Conservation (phyloP, 2,888 invertebrate species). For the Beris chalybata region DNA sequence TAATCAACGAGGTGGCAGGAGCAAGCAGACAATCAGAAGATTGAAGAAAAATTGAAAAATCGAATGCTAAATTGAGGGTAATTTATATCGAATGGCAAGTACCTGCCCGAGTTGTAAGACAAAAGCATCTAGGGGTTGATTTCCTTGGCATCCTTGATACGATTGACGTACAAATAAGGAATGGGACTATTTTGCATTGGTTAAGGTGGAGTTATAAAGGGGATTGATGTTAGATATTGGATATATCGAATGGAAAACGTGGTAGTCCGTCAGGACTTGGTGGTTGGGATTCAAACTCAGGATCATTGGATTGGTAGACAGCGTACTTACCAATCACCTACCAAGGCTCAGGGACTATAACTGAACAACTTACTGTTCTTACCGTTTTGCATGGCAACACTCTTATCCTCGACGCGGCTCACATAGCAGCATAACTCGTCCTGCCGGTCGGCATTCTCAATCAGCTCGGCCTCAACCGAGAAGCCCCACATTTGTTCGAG, state of each 20-base stretch:
- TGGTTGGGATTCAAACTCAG: too few relatives aligned
- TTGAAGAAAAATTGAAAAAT: conserved; percentile 21
- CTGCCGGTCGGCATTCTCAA: conserved; percentile 93
- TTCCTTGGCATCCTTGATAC: neutral
- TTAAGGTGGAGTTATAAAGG: conserved; percentile 13
- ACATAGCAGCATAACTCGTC: conserved; percentile 97
- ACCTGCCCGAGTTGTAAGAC: neutral
- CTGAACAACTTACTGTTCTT: conserved; percentile 48
- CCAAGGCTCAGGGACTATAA: too few relatives aligned
- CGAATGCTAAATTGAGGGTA: conserved; percentile 32
- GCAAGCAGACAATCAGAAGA: conserved; percentile 8
- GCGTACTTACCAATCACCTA: too few relatives aligned
- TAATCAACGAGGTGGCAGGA: conserved; percentile 16
- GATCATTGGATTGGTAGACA: too few relatives aligned
- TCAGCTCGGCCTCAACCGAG: conserved; percentile 95
- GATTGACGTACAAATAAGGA: neutral
- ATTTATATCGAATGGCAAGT: conserved; percentile 12
- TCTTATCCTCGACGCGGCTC: conserved; percentile 92
- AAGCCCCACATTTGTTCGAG: conserved; percentile 98
- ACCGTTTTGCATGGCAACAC: conserved; percentile 96
- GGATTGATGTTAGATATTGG: neutral
- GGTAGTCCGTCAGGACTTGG: too few relatives aligned
- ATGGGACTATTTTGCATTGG: conserved; percentile 9
- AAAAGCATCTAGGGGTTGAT: conserved; percentile 9
- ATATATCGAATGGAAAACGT: too few relatives aligned